Evolutionary conservation across 2,888 invertebrate species (phyloP), one percentile per base, ranked within the genome.

Genomic region (Omphaloscelis lunosa): DNA sequence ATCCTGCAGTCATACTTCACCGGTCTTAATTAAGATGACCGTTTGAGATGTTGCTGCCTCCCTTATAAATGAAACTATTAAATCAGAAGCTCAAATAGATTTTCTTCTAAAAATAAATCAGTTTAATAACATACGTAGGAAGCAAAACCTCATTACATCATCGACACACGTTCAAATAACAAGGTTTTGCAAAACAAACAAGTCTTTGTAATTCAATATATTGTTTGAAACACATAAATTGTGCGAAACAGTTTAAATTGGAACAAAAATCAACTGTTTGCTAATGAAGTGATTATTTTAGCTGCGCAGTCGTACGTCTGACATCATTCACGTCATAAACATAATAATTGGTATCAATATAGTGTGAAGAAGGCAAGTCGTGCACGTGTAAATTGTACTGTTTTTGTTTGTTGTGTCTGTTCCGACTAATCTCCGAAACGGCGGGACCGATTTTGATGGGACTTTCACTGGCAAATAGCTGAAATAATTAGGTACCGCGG

Each of bases 211-310:
- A 75, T 15, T 12, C 9, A 70, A 51, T 15, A 53, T 62, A 72
- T 77, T 80, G 68, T 85, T 86, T 51, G 12, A 29, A 72, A 72
- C 27, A 59, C 59, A 67, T 72, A 34, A 78, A 82, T 81, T 79
- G 51, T 73, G 39, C 45, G 63, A 66, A 73, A 76, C 67, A 58
- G 39, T 65, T 29, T 72, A 6, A 75, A 72, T 69, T 81, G 41
- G 39, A 81, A 83, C 76, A 75, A 78, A 85, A 83, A 79, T 79
- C 71, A 73, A 86, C 53, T 70, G 69, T 78, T 72, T 65, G 34
- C 61, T 79, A 61, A 79, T 76, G 34, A 59, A 79, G 72, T 80
- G 48, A 79, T 83, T 82, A 77, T 80, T 75, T 65, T 51, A 79
- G n/a, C 48, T 17, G 62, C 79, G 63, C 70, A 82, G 27, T 82